phyloP scores from a whole-genome alignment of 2,797 vertebrate species.

The Thamnophis elegans region DNA sequence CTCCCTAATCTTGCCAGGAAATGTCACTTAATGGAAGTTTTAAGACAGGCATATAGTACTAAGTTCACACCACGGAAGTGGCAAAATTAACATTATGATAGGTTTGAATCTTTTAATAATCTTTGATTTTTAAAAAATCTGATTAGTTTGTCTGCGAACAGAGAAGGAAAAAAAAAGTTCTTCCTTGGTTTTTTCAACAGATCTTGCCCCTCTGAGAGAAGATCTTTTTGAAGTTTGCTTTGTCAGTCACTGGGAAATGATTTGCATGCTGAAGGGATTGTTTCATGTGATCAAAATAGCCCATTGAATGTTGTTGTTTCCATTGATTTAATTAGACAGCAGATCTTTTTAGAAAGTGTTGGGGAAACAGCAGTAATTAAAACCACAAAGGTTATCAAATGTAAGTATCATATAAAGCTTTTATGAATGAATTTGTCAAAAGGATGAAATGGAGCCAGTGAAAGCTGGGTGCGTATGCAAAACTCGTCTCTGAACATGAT shows the following conservation, averaged over 20 bases:
- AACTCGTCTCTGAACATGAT: neutral
- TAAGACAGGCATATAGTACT: conserved; percentile 13
- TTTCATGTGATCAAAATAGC: neutral
- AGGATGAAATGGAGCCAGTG: neutral
- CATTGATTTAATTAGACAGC: neutral
- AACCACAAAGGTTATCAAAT: neutral
- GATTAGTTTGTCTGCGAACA: neutral
- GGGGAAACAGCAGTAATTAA: neutral
- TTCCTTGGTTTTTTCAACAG: neutral
- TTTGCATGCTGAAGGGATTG: neutral
- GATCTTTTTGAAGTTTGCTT: neutral
- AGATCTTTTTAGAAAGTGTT: neutral
- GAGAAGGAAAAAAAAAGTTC: neutral
- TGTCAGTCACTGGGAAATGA: neutral
- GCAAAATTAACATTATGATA: conserved; percentile 12
- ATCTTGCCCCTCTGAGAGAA: too few species aligned
- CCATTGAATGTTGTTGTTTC: neutral
- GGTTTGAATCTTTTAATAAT: neutral
- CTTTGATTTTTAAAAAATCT: neutral
- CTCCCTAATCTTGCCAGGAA: conserved; percentile 2
- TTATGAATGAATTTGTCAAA: neutral
- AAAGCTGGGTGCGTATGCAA: neutral
- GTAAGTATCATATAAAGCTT: neutral
- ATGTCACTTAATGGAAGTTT: conserved; percentile 5
- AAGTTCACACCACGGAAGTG: conserved; percentile 12